Conservation (phyloP, 2,888 invertebrate species). For the Polietes domitor region DNA sequence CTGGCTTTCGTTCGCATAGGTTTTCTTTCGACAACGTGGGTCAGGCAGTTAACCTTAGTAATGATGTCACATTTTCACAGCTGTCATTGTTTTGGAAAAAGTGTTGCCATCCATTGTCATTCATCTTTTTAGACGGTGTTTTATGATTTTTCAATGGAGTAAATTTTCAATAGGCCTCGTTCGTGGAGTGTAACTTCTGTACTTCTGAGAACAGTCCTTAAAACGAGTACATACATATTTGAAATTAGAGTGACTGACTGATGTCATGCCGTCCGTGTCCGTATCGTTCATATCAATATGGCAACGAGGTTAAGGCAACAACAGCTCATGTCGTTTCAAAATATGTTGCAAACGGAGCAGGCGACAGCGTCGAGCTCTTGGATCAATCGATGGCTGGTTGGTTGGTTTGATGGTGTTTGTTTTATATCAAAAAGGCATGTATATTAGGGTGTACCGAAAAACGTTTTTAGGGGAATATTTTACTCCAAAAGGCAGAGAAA, state of each 20-base stretch:
- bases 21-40: too few relatives aligned
- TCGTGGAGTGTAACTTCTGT: too few relatives aligned
- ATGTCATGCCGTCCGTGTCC: slow-evolving; percentile 54
- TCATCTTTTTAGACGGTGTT: too few relatives aligned
- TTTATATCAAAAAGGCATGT: slow-evolving; percentile 9
- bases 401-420: slow-evolving; percentile 15
- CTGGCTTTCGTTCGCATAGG: too few relatives aligned
- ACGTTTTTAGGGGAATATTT: too few relatives aligned
- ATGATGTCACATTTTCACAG: too few relatives aligned
- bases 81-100: too few relatives aligned
- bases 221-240: neutral
- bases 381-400: slow-evolving; percentile 10
- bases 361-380: neutral
- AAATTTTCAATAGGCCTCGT: too few relatives aligned
- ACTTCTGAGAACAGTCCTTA: neutral
- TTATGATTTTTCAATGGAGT: too few relatives aligned
- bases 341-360: neutral
- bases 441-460: neutral
- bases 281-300: slow-evolving; percentile 63
- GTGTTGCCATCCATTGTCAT: too few relatives aligned
- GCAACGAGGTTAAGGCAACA: slow-evolving; percentile 64
- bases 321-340: neutral
- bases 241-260: slow-evolving; percentile 62
- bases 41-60: too few relatives aligned
- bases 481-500: too few relatives aligned